Evolutionary conservation across 2,113 vertebrate genomes (phyloP), one percentile per base, ranked within the genome.

Genomic region (Vicugna pacos): DNA sequence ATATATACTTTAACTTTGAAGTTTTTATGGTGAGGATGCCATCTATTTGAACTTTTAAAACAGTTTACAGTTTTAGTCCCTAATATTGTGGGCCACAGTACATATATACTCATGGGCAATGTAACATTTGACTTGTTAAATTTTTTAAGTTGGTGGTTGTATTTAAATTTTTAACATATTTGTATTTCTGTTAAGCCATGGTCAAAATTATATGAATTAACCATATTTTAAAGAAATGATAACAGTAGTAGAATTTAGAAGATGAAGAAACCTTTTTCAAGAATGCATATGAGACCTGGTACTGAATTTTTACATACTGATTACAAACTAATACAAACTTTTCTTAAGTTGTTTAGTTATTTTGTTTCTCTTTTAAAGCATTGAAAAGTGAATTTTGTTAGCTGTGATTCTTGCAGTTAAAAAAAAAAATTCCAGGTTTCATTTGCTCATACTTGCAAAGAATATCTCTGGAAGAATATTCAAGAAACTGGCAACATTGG

Each of bases 401-500:
- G 48, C 32, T 72, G 8, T 65, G 20, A 8, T 75, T 30, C 28
- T n/a, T 86, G 32, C 70, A 8, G 22, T 67, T 67, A 62, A 32
- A 95, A 83, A 89, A n/a, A 8, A 64, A 46, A 83, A 73, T 84
- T 14, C 32, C 84, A 5, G 65, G 3, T 77, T 81, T 88, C 58
- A 56, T 48, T 96, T 95, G 38, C 35, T 75, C 20, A 16, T 60
- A 89, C 7, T 89, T 95, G 52, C 0, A 30, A 69, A 84, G 30
- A 67, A 0, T 72, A 42, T 87, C 38, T 90, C 22, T 93, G n/a
- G 56, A 93, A 60, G 6, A 85, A 65, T 91, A 88, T 50, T 93
- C 5, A 94, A 42, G 67, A 85, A 92, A 67, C 19, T 94, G 58
- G 65, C 52, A 86, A 24, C 48, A 88, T 65, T 97, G 56, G 32